Evolutionary conservation across 2,113 vertebrate genomes (phyloP).

Genomic region (Chaenocephalus aceratus): DNA sequence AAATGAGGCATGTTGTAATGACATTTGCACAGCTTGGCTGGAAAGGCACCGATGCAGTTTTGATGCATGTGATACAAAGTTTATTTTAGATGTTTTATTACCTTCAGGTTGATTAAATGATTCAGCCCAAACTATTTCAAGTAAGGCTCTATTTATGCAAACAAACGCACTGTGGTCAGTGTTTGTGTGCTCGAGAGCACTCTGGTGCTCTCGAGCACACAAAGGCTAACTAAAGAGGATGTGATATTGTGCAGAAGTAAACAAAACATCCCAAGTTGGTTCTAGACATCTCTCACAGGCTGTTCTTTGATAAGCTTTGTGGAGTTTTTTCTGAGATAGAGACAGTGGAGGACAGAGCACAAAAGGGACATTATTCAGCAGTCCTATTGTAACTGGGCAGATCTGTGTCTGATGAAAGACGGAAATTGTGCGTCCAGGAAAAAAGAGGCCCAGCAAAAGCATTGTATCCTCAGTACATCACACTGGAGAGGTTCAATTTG

Average conservation of each 20-base stretch:
- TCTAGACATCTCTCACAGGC: slow-evolving; percentile 51
- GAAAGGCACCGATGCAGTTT: background rate
- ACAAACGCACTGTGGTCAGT: background rate
- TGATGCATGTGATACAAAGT: background rate
- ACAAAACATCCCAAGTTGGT: slow-evolving; percentile 61
- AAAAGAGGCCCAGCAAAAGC: slow-evolving; percentile 36
- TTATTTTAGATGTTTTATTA: background rate
- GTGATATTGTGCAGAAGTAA: slow-evolving; percentile 45
- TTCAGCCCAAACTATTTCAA: background rate
- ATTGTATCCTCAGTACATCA: slow-evolving; percentile 46
- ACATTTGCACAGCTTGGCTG: slow-evolving; percentile 34
- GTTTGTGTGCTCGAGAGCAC: slow-evolving; percentile 14
- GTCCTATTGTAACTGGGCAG: slow-evolving; percentile 45
- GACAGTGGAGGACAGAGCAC: slow-evolving; percentile 66
- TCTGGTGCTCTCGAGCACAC: background rate
- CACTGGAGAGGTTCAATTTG: slow-evolving; percentile 37
- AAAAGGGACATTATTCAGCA: slow-evolving; percentile 80
- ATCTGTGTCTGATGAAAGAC: slow-evolving; percentile 66
- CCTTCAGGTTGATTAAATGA: background rate
- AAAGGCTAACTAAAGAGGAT: slow-evolving; percentile 15
- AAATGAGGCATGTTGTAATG: slow-evolving; percentile 31
- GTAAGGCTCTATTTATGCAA: background rate
- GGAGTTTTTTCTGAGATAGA: slow-evolving; percentile 61
- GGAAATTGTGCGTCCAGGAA: slow-evolving; percentile 58
- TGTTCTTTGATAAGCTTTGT: slow-evolving; percentile 68